These are phyloP conservation scores for Octonoba sinensis DNA, from an alignment of 2,888 invertebrate species.

Conservation along the genomic window DNA sequence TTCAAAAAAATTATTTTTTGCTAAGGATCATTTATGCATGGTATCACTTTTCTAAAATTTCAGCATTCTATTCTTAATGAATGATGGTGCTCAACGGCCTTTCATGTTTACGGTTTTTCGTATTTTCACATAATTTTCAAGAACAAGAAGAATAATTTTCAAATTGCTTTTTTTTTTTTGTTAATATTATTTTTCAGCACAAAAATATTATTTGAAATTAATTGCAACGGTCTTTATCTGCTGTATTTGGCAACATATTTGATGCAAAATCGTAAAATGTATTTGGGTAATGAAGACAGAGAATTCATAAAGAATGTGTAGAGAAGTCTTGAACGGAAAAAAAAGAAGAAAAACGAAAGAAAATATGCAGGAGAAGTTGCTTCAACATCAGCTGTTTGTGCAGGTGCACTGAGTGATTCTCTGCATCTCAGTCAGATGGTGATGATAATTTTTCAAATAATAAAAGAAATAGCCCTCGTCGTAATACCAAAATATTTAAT, in stretches of 20 bases:
- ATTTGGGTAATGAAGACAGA: slow-evolving; percentile 2
- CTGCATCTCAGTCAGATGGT: slow-evolving; percentile 1
- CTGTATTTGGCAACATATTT: too few species aligned
- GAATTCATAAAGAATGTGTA: neutral
- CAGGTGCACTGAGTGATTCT: neutral
- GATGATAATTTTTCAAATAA: neutral
- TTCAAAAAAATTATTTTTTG: too few species aligned
- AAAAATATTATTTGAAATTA: neutral
- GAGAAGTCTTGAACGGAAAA: neutral
- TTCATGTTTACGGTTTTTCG: neutral
- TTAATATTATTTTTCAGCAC: neutral
- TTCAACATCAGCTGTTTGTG: neutral
- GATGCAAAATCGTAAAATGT: too few species aligned
- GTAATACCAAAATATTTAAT: neutral
- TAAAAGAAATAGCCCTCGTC: neutral
- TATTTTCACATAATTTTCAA: neutral
- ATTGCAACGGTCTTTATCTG: neutral
- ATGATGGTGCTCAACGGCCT: slow-evolving; percentile 5
- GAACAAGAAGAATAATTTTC: neutral
- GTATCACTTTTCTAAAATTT: slow-evolving; percentile 11
- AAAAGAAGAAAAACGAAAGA: neutral
- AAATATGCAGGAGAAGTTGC: neutral
- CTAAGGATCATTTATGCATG: slow-evolving; percentile 4
- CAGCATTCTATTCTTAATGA: neutral
- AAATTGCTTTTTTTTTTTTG: neutral